Evolutionary conservation across 2,113 vertebrate genomes (phyloP).

Genomic region (Mixornis gularis): DNA sequence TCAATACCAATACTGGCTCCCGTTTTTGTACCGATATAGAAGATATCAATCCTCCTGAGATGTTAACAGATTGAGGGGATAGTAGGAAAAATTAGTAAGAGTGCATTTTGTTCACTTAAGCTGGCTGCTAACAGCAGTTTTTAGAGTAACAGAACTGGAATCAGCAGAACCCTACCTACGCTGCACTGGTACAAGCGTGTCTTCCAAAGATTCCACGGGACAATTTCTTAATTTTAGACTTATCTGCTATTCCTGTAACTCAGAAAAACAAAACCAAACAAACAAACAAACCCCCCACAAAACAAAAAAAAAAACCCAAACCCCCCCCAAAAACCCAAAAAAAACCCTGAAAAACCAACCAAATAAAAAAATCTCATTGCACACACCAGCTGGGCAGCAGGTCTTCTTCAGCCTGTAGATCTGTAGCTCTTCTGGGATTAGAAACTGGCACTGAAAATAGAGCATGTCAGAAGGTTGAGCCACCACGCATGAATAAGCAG

Average conservation of each 20-base stretch:
- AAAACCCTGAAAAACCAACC: too few relatives aligned
- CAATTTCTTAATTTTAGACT: background rate
- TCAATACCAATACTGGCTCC: background rate
- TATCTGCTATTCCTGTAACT: background rate
- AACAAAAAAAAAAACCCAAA: background rate
- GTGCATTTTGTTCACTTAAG: background rate
- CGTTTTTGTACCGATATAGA: background rate
- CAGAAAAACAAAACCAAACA: background rate
- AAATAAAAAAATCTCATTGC: background rate
- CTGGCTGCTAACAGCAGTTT: background rate
- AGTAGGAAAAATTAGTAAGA: background rate
- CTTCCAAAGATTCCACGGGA: background rate
- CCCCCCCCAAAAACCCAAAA: too few relatives aligned
- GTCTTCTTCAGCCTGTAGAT: background rate
- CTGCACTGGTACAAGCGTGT: background rate
- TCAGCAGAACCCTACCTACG: background rate
- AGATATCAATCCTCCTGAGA: background rate
- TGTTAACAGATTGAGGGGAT: background rate
- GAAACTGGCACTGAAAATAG: constrained; percentile 2
- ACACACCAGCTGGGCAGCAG: background rate
- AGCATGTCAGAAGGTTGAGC: background rate
- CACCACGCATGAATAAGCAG: background rate
- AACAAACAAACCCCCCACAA: background rate
- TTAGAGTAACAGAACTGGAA: background rate
- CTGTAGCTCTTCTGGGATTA: background rate